Evolutionary conservation across 2,797 vertebrate genomes (phyloP).

Genomic region (Leptatherina wallacei): DNA sequence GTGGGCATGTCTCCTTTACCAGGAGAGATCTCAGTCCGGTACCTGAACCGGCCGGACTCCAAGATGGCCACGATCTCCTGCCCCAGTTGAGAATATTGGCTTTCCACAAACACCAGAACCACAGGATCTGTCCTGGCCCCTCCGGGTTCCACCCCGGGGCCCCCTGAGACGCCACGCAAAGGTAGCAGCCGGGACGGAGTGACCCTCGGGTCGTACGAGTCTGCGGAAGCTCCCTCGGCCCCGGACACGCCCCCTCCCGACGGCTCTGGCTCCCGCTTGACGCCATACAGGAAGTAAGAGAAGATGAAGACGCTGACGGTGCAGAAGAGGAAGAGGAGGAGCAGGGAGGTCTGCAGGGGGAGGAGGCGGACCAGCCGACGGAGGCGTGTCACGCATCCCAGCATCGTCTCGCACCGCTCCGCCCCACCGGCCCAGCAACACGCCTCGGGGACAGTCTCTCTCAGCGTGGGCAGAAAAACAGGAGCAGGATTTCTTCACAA

Average conservation of each 20-base stretch:
- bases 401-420: constrained; percentile 88
- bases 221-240: constrained; percentile 82
- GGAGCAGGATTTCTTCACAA: constrained; percentile 40
- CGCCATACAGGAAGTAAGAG: constrained; percentile 98
- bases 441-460: constrained; percentile 64
- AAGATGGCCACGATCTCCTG: constrained; percentile 98
- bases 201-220: constrained; percentile 90
- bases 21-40: constrained; percentile 96
- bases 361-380: constrained; percentile 95
- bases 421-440: constrained; percentile 67
- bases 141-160: constrained; percentile 69
- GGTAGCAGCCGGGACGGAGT: constrained; percentile 91
- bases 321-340: constrained; percentile 96
- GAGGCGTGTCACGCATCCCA: constrained; percentile 89
- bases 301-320: constrained; percentile 95
- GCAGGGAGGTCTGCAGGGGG: constrained; percentile 93
- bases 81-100: constrained; percentile 97
- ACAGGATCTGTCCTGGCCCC: constrained; percentile 93
- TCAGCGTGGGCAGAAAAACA: constrained; percentile 36
- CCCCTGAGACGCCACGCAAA: constrained; percentile 76
- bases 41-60: constrained; percentile 95
- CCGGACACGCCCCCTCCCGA: constrained; percentile 79
- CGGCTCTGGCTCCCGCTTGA: constrained; percentile 94
- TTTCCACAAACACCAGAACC: constrained; percentile 98
- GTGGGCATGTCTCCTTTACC: constrained; percentile 99